Percentiles rank a stretch among this genome's conserved stretches.
These are phyloP conservation scores for Ptilorrhoa leucosticta DNA, from an alignment of 2,113 vertebrate genomes.

Conservation along the genomic window DNA sequence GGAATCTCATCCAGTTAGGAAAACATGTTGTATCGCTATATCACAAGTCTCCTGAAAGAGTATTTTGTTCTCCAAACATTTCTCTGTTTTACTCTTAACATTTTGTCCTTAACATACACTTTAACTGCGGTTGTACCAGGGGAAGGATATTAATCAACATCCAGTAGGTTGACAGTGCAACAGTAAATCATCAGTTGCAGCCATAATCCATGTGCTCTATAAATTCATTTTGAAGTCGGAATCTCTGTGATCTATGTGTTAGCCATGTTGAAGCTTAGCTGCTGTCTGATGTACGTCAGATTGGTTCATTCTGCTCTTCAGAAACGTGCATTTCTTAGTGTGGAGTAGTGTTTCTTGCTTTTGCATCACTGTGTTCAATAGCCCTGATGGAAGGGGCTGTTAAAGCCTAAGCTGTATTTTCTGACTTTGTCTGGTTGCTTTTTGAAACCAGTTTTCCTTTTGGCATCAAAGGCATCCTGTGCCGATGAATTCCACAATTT, in stretches of 20 bases:
- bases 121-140: neutral
- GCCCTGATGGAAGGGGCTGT: neutral
- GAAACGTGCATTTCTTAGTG: neutral
- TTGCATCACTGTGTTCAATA: neutral
- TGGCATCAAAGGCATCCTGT: neutral
- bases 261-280: constrained; percentile 26
- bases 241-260: constrained; percentile 50
- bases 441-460: constrained; percentile 21
- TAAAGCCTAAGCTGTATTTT: neutral
- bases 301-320: constrained; percentile 16
- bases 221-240: constrained; percentile 52
- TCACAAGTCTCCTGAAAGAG: neutral
- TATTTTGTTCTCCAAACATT: neutral
- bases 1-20: neutral
- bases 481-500: neutral
- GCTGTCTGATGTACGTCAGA: constrained; percentile 16
- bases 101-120: neutral
- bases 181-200: constrained; percentile 45
- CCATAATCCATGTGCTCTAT: constrained; percentile 17
- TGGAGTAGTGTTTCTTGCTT: neutral
- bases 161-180: neutral
- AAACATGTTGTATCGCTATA: neutral
- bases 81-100: neutral
- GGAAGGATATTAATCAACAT: constrained; percentile 26
- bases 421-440: neutral